These are phyloP conservation scores for Aselliscus stoliczkanus DNA, from an alignment of 2,797 vertebrate genomes.

Conservation along the genomic window DNA sequence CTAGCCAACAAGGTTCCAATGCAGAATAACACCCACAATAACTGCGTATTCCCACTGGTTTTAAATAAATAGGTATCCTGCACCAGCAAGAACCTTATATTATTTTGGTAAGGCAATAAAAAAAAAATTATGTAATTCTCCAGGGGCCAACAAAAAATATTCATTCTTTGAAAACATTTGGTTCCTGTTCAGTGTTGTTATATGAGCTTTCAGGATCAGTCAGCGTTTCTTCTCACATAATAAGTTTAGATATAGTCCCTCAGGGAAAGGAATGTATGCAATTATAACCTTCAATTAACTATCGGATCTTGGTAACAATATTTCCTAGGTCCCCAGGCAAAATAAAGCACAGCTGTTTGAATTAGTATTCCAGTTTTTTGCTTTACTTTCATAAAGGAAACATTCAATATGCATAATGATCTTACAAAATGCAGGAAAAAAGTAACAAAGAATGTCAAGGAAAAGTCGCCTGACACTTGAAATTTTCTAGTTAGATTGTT, in stretches of 20 bases:
- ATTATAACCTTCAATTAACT: slow-evolving; percentile 50
- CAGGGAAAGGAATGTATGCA: slow-evolving; percentile 5
- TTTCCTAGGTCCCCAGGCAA: slow-evolving; percentile 40
- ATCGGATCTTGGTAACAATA: slow-evolving; percentile 18
- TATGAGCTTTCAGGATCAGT: slow-evolving; percentile 29
- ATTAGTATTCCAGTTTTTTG: slow-evolving; percentile 43
- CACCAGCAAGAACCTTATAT: background rate
- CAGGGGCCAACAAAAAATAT: slow-evolving; percentile 39
- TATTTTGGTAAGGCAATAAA: slow-evolving; percentile 49
- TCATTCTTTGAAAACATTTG: slow-evolving; percentile 40
- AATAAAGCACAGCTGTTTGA: slow-evolving; percentile 43
- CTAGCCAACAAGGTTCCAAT: background rate
- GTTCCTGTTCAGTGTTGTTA: background rate
- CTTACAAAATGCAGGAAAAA: background rate
- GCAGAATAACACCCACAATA: background rate
- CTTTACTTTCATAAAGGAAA: slow-evolving; percentile 54
- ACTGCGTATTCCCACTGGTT: slow-evolving; percentile 31
- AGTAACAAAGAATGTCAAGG: background rate
- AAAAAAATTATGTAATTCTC: slow-evolving; percentile 43
- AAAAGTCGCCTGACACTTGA: background rate
- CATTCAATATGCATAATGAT: background rate
- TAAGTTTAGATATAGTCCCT: slow-evolving; percentile 29
- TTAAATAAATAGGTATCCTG: slow-evolving; percentile 43
- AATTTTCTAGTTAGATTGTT: background rate
- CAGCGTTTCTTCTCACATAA: slow-evolving; percentile 17